A percentile compares a stretch with the other conserved stretches of the same genome.
Evolutionary conservation across 2,113 vertebrate species (phyloP).

Genomic region (Chionodraco myersi): DNA sequence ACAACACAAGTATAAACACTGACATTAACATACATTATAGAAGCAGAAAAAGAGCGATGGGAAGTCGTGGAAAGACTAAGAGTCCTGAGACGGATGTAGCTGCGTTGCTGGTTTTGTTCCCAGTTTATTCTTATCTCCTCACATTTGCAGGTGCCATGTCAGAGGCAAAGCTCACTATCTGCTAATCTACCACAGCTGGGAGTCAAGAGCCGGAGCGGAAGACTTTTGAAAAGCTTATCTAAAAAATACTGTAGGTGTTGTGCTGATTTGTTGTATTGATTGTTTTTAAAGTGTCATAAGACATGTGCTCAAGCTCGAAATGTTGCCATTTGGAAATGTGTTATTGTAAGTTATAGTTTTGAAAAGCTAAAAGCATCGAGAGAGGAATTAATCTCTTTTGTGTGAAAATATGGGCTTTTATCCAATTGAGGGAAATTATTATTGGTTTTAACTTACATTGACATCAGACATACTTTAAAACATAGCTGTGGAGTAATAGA

Average conservation of each 20-base stretch:
- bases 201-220: conserved; percentile 31
- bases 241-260: conserved; percentile 1
- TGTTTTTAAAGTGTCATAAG: conserved; percentile 16
- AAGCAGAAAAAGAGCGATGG: neutral
- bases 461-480: conserved; percentile 13
- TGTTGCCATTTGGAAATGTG: conserved; percentile 2
- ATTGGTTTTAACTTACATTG: neutral
- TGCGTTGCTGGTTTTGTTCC: conserved; percentile 13
- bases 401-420: conserved; percentile 8
- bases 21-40: neutral
- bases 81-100: conserved; percentile 2
- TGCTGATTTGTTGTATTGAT: conserved; percentile 29
- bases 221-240: conserved; percentile 35
- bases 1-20: neutral
- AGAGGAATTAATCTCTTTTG: neutral
- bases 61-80: neutral
- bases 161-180: conserved; percentile 43
- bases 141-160: conserved; percentile 53
- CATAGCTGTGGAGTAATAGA: neutral
- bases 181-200: conserved; percentile 38
- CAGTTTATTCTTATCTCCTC: conserved; percentile 49
- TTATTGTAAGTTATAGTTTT: neutral
- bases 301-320: conserved; percentile 7
- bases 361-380: neutral
- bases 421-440: neutral